Evolutionary conservation across 2,888 invertebrate genomes (phyloP), one percentile per base, ranked within the genome.

Genomic region (Odontocerum albicorne): DNA sequence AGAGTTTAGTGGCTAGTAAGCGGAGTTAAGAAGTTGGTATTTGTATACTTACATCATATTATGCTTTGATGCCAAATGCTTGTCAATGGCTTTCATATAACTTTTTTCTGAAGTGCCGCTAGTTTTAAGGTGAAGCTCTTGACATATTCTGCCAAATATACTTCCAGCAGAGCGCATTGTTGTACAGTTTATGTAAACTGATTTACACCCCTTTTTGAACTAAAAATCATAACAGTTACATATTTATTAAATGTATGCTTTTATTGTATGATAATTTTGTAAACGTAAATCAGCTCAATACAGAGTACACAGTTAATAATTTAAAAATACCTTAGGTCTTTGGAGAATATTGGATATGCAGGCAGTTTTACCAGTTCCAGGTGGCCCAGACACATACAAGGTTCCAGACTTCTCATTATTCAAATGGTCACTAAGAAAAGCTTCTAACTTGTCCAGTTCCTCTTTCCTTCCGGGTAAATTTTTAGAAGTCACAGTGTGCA

Each of bases 281-380:
- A 39, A 39, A 38, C 4, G 3, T n/a, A n/a, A 17, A 17, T 8
- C n/a, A 16, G 15, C n/a, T 17, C 15, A 44, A 54, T 21, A n/a
- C n/a, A n/a, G n/a, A n/a, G n/a, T n/a, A n/a, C n/a, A n/a, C n/a
- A n/a, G n/a, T n/a, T n/a, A 19, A 50, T 38, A 46, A 39, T 49
- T 44, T 33, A 42, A 57, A 31, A 27, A 21, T 55, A 88, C 86
- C 72, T 87, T 79, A 10, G 85, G 72, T 39, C 84, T 74, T 31
- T 85, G 75, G 50, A 95, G 72, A 52, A 93, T 83, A 61, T 88
- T 81, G 0, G 86, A 86, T 13, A 97, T 74, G 57, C 90, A 88
- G 0, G 95, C 96, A 1, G 96, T 96, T 76, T 97, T 97, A 1
- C 96, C 98, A 1, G 98, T 98, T 3, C 98, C 99, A 0, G 98